Conservation (phyloP, 2,113 vertebrate genomes). For the Albula goreensis region DNA sequence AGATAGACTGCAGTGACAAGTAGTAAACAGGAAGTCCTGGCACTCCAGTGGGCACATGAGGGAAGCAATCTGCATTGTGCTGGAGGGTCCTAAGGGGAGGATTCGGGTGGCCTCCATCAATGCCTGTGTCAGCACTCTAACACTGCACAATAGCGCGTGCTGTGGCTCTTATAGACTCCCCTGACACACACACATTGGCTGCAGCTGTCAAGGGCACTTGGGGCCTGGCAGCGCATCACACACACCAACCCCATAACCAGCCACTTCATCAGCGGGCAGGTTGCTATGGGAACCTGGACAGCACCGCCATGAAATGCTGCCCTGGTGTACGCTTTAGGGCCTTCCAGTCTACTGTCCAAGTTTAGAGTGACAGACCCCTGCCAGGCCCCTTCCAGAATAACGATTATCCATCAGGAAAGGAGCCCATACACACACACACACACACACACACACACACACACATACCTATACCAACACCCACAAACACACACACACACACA, state of each 20-base stretch:
- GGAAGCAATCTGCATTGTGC: background rate
- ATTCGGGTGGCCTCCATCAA: background rate
- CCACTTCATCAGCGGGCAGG: background rate
- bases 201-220: background rate
- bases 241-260: background rate
- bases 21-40: background rate
- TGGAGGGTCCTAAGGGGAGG: background rate
- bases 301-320: background rate
- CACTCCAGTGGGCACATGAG: background rate
- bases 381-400: background rate
- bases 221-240: background rate
- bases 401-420: background rate
- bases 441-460: background rate
- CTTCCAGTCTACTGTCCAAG: background rate
- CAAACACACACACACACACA: background rate
- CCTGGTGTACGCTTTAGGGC: background rate
- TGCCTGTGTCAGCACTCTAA: background rate
- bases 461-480: background rate
- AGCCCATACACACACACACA: background rate
- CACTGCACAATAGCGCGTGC: background rate
- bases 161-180: background rate
- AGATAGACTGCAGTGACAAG: background rate
- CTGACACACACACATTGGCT: conserved; percentile 12
- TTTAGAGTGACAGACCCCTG: background rate
- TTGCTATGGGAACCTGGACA: conserved; percentile 20